A percentile compares a stretch with the other conserved stretches of the same genome.
These are phyloP conservation scores for Sesamia inferens DNA, from an alignment of 2,888 invertebrate species.

Conservation along the genomic window DNA sequence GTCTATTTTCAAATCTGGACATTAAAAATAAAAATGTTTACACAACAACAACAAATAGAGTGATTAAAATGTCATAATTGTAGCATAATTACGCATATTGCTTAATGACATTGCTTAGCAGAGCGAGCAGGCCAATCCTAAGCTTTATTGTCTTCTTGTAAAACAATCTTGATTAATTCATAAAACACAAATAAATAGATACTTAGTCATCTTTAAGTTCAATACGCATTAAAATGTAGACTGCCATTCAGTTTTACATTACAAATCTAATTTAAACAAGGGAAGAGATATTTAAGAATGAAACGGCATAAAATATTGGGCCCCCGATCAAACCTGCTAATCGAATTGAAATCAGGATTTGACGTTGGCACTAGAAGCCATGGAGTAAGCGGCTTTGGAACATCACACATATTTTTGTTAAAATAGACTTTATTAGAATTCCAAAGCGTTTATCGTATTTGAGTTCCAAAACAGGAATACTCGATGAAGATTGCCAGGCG, in stretches of 20 bases:
- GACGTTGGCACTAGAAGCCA: slow-evolving; percentile 56
- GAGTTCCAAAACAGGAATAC: too few species aligned
- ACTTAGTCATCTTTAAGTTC: background rate
- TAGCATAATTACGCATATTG: too few species aligned
- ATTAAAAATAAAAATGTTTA: too few species aligned
- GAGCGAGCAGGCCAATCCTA: too few species aligned
- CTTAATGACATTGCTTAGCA: too few species aligned
- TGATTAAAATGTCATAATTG: too few species aligned
- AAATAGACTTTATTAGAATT: background rate
- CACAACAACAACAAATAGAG: too few species aligned
- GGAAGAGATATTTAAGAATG: slow-evolving; percentile 51
- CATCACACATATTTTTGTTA: background rate
- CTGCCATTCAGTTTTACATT: slow-evolving; percentile 25
- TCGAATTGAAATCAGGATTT: slow-evolving; percentile 69
- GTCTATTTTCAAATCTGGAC: too few species aligned
- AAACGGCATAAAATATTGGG: slow-evolving; percentile 68
- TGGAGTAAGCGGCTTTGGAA: slow-evolving; percentile 14
- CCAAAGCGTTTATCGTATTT: too few species aligned
- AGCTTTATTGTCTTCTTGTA: too few species aligned
- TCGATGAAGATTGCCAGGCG: too few species aligned
- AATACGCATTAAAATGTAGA: background rate
- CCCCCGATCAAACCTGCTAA: slow-evolving; percentile 66
- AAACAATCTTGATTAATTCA: background rate
- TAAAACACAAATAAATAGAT: slow-evolving; percentile 4
- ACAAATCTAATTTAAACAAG: slow-evolving; percentile 46